phyloP scores from a whole-genome alignment of 2,797 vertebrate species.

The Bradypodion pumilum region DNA sequence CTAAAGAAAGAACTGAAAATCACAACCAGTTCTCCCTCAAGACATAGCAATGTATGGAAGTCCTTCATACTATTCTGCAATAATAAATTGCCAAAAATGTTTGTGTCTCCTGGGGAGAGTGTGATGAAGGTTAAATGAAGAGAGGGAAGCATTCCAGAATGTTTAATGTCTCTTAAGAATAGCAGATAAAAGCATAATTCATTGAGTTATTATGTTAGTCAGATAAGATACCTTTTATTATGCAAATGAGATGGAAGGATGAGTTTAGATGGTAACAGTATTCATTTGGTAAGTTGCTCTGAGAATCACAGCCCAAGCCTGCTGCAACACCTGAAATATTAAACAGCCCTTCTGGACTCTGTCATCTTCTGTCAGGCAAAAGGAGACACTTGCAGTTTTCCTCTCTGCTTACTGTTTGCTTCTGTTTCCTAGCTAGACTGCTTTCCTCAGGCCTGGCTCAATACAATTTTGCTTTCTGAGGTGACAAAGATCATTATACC shows the following conservation, averaged over 20 bases:
- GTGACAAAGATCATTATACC: too few species aligned
- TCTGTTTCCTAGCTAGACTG: too few species aligned
- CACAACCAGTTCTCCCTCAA: not conserved
- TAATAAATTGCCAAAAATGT: constrained; percentile 1
- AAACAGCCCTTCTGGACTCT: not conserved
- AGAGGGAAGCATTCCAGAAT: constrained; percentile 23
- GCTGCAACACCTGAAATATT: not conserved
- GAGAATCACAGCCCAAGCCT: not conserved
- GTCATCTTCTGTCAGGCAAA: not conserved
- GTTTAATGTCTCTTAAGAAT: constrained; percentile 11
- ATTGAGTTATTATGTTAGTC: not conserved
- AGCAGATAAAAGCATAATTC: not conserved
- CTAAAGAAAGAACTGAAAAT: not conserved
- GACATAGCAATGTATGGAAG: not conserved
- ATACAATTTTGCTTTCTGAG: too few species aligned
- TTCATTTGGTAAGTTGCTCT: not conserved
- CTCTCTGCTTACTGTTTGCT: too few species aligned
- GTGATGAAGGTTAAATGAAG: not conserved
- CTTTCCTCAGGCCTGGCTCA: too few species aligned
- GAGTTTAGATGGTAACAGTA: not conserved
- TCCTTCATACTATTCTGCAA: not conserved
- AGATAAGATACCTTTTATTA: not conserved
- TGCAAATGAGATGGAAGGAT: not conserved
- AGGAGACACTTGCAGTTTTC: too few species aligned
- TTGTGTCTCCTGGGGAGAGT: constrained; percentile 4